Evolutionary conservation across 2,797 vertebrate species (phyloP).

Genomic region (Syngnathus acus): DNA sequence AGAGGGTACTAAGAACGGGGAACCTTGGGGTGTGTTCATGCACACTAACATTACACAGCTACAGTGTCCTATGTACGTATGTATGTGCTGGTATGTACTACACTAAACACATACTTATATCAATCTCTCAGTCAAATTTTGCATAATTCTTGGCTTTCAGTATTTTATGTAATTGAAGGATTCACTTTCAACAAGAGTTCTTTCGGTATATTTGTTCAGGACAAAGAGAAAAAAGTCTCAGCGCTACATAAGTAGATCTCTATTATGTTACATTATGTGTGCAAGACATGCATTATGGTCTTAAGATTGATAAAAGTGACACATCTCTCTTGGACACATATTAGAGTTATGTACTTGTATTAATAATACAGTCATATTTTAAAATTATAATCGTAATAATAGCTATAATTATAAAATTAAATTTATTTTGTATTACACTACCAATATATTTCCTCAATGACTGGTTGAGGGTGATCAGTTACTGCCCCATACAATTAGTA

Average conservation of each 20-base stretch:
- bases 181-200: background rate
- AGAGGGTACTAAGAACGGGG: constrained; percentile 37
- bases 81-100: background rate
- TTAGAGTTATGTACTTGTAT: background rate
- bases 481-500: background rate
- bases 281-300: too few relatives aligned
- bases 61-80: background rate
- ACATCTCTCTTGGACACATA: background rate
- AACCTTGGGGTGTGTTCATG: constrained; percentile 25
- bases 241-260: background rate
- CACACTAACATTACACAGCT: background rate
- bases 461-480: background rate
- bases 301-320: background rate
- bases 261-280: background rate
- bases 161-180: background rate
- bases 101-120: background rate
- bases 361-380: background rate
- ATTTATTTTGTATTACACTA: background rate
- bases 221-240: background rate
- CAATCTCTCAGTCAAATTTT: background rate
- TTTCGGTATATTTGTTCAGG: background rate
- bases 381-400: too few relatives aligned
- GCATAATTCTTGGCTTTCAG: background rate
- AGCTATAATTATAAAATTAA: too few relatives aligned
- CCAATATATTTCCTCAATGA: background rate